Percentiles rank a stretch among this genome's conserved stretches.
These are phyloP conservation scores for Drosophila serrata DNA, from an alignment of 1,140 invertebrate genomes.

Conservation along the genomic window DNA sequence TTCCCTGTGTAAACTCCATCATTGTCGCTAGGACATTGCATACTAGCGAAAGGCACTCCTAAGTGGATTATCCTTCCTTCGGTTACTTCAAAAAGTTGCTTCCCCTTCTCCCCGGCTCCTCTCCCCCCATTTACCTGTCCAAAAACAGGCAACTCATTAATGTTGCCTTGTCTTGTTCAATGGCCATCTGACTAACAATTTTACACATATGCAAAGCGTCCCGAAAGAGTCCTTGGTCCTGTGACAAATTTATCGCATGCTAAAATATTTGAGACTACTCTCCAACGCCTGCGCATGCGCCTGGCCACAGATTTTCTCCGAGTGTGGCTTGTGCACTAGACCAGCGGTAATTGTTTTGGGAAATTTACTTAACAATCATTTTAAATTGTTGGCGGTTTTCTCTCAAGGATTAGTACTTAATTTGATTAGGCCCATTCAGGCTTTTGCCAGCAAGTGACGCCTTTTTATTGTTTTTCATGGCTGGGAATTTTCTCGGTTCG, in stretches of 20 bases:
- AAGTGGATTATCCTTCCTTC: constrained; percentile 72
- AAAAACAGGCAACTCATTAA: constrained; percentile 59
- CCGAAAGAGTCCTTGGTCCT: constrained; percentile 27
- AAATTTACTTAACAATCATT: constrained; percentile 83
- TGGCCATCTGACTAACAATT: constrained; percentile 45
- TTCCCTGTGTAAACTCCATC: constrained; percentile 46
- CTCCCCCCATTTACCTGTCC: not conserved
- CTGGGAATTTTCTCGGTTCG: constrained; percentile 59
- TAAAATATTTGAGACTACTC: constrained; percentile 18
- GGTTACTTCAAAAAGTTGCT: constrained; percentile 45
- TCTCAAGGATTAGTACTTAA: constrained; percentile 81
- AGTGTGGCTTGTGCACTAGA: constrained; percentile 9
- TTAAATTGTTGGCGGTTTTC: constrained; percentile 81
- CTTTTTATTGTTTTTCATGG: constrained; percentile 71
- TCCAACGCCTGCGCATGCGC: constrained; percentile 44
- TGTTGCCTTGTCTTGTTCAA: constrained; percentile 62
- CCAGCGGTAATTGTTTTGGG: constrained; percentile 77
- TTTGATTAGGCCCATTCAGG: constrained; percentile 76
- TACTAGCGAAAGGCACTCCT: constrained; percentile 21
- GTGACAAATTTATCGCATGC: constrained; percentile 69
- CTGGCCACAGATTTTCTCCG: constrained; percentile 13
- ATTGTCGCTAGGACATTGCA: constrained; percentile 44
- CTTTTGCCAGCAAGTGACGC: constrained; percentile 20
- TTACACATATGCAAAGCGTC: constrained; percentile 60
- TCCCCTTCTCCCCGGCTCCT: too few relatives aligned